Evolutionary conservation across 1,140 invertebrate genomes (phyloP).

Genomic region (Euura saliciscinereae): DNA sequence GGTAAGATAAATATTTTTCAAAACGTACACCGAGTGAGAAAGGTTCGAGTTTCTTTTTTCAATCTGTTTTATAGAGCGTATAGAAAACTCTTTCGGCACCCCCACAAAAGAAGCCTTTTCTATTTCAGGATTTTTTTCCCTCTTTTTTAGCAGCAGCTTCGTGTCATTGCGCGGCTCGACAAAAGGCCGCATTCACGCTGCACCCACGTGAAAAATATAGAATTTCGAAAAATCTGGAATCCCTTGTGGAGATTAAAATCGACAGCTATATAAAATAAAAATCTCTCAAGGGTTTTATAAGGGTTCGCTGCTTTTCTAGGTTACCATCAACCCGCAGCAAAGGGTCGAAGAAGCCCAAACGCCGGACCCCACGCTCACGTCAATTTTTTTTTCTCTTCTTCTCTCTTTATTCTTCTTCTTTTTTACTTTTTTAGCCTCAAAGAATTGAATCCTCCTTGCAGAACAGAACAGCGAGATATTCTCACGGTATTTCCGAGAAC

Average conservation of each 20-base stretch:
- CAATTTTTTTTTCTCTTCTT: neutral
- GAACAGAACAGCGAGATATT: neutral
- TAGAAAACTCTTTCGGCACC: neutral
- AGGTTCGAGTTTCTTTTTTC: neutral
- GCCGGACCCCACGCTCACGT: neutral
- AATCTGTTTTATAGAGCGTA: conserved; percentile 8
- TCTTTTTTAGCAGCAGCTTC: conserved; percentile 11
- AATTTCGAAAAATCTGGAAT: conserved; percentile 44
- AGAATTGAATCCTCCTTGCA: neutral
- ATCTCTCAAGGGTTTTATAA: conserved; percentile 19
- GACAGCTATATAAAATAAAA: neutral
- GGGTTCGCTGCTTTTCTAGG: conserved; percentile 34
- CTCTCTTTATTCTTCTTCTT: neutral
- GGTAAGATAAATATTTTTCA: conserved; percentile 47
- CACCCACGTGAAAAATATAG: conserved; percentile 29
- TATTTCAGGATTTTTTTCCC: neutral
- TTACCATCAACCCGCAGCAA: neutral
- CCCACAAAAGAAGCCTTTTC: conserved; percentile 32
- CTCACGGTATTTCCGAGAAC: no score
- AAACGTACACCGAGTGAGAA: conserved; percentile 25
- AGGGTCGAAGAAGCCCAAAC: neutral
- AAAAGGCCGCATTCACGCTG: conserved; percentile 23
- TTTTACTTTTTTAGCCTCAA: neutral
- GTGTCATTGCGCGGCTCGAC: conserved; percentile 32
- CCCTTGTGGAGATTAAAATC: neutral